Evolutionary conservation across 2,888 invertebrate species (phyloP), one percentile per base, ranked within the genome.

Genomic region (Sialis fuliginosa): DNA sequence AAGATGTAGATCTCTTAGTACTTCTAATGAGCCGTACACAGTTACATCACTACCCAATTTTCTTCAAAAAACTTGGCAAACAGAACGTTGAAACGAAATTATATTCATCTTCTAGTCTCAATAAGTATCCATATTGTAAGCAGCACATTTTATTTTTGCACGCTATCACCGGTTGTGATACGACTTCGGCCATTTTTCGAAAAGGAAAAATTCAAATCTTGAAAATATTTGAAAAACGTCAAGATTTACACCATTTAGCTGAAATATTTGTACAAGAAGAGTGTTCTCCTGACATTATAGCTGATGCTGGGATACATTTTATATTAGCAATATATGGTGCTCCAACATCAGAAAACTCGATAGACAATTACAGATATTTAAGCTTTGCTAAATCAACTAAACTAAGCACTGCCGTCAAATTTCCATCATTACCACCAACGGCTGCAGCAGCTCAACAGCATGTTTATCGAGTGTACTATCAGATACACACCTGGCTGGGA

Each of bases 91-190:
- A 4, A 35, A n/a, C n/a, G n/a, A n/a, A n/a, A n/a, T n/a, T 35
- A 35, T 35, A 35, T 35, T 35, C 35, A 4, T 3, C 35, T 35
- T 35, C 35, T 35, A 35, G 35, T 35, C 37, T n/a, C n/a, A n/a
- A n/a, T n/a, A 37, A 37, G 37, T 37, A 37, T 37, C 6, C 37
- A 6, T 6, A 37, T 37, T 6, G 37, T 37, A 37, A 37, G 37
- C 6, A 37, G 22, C 22, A 22, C 22, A 22, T 44, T 46, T 42
- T 52, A 34, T 53, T 53, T 46, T 44, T 49, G 22, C 51, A 52
- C 42, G 49, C 52, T n/a, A 33, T 51, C n/a, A 51, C 50, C 44
- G 51, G 50, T 37, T 50, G 48, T 44, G 49, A 52, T 31, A 52
- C 49, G 12, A 49, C 48, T 31, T 53, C 51, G 33, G 49, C 51